A percentile compares a stretch with the other conserved stretches of the same genome.
These are phyloP conservation scores for Sesamia inferens DNA, from an alignment of 2,888 invertebrate species.

Conservation along the genomic window DNA sequence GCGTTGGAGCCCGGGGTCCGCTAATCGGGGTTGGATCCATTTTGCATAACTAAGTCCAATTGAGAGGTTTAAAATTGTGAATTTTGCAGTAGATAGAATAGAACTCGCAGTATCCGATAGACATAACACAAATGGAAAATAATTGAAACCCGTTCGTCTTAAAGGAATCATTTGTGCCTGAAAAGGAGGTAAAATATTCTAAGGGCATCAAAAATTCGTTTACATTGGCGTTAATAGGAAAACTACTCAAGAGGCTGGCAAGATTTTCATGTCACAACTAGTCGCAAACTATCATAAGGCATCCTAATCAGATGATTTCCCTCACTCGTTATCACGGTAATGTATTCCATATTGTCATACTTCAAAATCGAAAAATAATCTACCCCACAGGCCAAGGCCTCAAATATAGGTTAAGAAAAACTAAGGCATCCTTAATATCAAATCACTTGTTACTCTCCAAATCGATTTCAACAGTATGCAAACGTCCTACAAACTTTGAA, in stretches of 20 bases:
- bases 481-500: conserved; percentile 67
- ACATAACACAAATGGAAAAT: background rate
- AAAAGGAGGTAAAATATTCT: background rate
- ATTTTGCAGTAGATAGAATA: background rate
- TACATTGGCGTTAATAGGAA: background rate
- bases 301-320: conserved; percentile 10
- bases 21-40: no score
- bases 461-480: conserved; percentile 80
- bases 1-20: no score
- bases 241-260: background rate
- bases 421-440: conserved; percentile 79
- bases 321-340: conserved; percentile 35
- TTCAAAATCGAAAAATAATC: conserved; percentile 53
- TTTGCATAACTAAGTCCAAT: no score
- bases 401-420: conserved; percentile 80
- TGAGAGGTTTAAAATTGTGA: conserved; percentile 22
- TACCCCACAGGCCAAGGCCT: conserved; percentile 76
- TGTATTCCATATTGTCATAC: conserved; percentile 23
- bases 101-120: background rate
- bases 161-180: background rate
- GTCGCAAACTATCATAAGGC: background rate
- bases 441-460: conserved; percentile 76
- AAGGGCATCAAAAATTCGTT: background rate
- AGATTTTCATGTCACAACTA: background rate
- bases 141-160: background rate